Conservation (phyloP, 2,888 invertebrate species). For the Lepidochrysops patricia region DNA sequence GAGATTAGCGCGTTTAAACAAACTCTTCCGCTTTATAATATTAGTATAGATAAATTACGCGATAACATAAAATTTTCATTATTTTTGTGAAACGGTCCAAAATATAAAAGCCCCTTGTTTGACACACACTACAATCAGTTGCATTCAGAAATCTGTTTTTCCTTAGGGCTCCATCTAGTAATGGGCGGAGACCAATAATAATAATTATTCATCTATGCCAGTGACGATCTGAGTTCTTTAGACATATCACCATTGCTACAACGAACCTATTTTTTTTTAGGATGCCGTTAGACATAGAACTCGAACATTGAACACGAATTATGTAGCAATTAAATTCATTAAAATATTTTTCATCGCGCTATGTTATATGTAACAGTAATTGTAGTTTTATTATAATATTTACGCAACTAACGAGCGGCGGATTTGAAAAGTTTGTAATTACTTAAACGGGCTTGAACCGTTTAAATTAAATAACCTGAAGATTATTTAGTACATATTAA, state of each 20-base stretch:
- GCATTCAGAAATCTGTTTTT: too few relatives aligned
- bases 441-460: background rate
- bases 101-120: too few relatives aligned
- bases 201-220: too few relatives aligned
- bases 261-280: background rate
- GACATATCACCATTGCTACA: too few relatives aligned
- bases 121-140: too few relatives aligned
- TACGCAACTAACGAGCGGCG: constrained; percentile 5
- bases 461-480: constrained; percentile 2
- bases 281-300: background rate
- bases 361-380: background rate
- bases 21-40: too few relatives aligned
- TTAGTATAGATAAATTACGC: too few relatives aligned
- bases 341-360: background rate
- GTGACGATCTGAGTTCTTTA: too few relatives aligned
- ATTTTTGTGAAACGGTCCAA: too few relatives aligned
- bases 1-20: too few relatives aligned
- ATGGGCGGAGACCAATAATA: background rate
- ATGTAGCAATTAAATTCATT: background rate
- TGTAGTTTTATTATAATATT: constrained; percentile 1
- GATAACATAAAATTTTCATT: too few relatives aligned
- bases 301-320: background rate
- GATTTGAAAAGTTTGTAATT: background rate
- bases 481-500: constrained; percentile 17
- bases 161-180: too few relatives aligned